Evolutionary conservation across 2,113 vertebrate genomes (phyloP).

Genomic region (Saguinus midas): DNA sequence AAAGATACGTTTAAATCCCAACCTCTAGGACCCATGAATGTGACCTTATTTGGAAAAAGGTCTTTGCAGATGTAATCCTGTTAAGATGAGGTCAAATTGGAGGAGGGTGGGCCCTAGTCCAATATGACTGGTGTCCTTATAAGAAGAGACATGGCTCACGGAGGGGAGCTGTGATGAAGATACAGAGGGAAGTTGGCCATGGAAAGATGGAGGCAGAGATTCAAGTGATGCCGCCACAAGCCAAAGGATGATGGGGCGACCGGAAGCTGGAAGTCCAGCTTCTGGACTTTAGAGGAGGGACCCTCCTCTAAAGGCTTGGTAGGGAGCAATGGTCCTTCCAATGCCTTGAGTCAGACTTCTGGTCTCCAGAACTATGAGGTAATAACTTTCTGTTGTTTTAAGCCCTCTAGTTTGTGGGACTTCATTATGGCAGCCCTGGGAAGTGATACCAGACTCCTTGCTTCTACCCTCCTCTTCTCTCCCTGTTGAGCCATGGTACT

Average conservation of each 20-base stretch:
- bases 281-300: too few relatives aligned
- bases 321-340: neutral
- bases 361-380: neutral
- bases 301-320: neutral
- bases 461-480: neutral
- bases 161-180: neutral
- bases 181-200: neutral
- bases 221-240: accelerated
- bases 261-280: neutral
- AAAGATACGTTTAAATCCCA: neutral
- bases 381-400: neutral
- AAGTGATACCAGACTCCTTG: neutral
- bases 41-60: neutral
- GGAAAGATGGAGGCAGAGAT: neutral
- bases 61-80: neutral
- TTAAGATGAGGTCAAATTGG: neutral
- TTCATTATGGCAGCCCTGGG: neutral
- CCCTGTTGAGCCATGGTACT: neutral
- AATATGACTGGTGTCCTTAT: neutral
- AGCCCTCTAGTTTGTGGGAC: too few relatives aligned
- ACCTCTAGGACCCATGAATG: neutral
- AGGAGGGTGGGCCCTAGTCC: neutral
- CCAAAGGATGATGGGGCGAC: neutral
- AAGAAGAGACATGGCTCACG: neutral
- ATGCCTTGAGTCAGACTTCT: neutral